Evolutionary conservation across 2,888 invertebrate genomes (phyloP), one percentile per base, ranked within the genome.

Genomic region (Agriopis aurantiaria): DNA sequence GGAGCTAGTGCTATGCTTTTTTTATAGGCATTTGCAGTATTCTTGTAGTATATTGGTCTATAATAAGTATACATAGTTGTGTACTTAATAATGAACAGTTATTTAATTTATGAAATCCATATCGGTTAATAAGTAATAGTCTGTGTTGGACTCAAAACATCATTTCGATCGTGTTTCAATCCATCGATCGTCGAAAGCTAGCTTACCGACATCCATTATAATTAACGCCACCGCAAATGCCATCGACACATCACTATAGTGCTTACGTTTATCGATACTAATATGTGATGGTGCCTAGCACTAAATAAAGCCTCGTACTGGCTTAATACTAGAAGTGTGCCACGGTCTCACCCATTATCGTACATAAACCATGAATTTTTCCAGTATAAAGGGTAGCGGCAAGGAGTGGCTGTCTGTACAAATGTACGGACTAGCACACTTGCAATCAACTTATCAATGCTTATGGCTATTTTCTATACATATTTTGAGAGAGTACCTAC

Each of bases 171-270:
- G 43, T 43, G 51, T 61, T 49, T 49, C 56, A 67, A 48, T 48
- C 45, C 51, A 43, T 11, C 55, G 45, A 41, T 40, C 23, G 53
- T 49, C 9, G 52, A 52, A 51, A 58, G 41, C 48, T 64, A 60
- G 64, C 68, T 60, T 64, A 60, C 59, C 68, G 49, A 56, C 40
- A 64, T 59, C 52, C 63, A 64, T 69, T 68, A 68, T 68, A 64
- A 59, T 64, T 59, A 68, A 64, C 59, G 49, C 14, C 48, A 68
- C 68, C 63, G 63, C 63, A 63, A 68, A 58, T 17, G n/a, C 64
- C 23, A 65, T 65, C 49, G 43, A 55, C 62, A 70, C 70, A 66
- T 70, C 55, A 58, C 61, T 60, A 33, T 33, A 55, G 17, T 55
- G 53, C 41, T 17, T 52, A 43, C 14, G 43, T 11, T 46, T 62